A percentile compares a stretch with the other conserved stretches of the same genome.
Evolutionary conservation across 2,797 vertebrate species (phyloP).

Genomic region (Tympanoctomys barrerae): DNA sequence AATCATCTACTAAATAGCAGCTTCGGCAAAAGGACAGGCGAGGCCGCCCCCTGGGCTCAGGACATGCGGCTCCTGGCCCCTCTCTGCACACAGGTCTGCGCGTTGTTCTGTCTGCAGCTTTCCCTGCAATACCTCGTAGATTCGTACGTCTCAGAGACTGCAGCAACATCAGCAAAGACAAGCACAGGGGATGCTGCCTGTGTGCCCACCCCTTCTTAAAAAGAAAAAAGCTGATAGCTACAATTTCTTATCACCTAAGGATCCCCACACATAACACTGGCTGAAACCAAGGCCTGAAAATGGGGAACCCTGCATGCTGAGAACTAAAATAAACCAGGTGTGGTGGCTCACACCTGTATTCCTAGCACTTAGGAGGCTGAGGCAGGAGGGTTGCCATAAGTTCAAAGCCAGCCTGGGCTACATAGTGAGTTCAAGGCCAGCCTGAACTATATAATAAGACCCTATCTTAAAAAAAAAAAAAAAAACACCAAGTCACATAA

Average conservation of each 20-base stretch:
- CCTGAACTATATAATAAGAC: not conserved
- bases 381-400: not conserved
- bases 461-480: not conserved
- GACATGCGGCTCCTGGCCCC: not conserved
- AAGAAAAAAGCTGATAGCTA: slow-evolving; percentile 32
- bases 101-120: not conserved
- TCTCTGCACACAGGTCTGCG: no score
- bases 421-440: not conserved
- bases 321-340: not conserved
- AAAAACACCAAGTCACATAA: not conserved
- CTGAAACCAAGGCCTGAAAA: slow-evolving; percentile 35
- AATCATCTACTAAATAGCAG: not conserved
- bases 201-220: not conserved
- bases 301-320: not conserved
- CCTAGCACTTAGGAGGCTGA: not conserved
- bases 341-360: not conserved
- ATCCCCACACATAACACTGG: not conserved
- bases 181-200: not conserved
- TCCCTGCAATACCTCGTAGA: not conserved
- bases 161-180: not conserved
- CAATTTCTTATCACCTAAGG: slow-evolving; percentile 46
- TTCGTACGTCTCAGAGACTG: not conserved
- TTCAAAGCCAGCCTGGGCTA: not conserved
- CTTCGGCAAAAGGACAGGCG: not conserved
- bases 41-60: not conserved